Conservation (phyloP, 1,140 invertebrate genomes). For the Drosophila varians region DNA sequence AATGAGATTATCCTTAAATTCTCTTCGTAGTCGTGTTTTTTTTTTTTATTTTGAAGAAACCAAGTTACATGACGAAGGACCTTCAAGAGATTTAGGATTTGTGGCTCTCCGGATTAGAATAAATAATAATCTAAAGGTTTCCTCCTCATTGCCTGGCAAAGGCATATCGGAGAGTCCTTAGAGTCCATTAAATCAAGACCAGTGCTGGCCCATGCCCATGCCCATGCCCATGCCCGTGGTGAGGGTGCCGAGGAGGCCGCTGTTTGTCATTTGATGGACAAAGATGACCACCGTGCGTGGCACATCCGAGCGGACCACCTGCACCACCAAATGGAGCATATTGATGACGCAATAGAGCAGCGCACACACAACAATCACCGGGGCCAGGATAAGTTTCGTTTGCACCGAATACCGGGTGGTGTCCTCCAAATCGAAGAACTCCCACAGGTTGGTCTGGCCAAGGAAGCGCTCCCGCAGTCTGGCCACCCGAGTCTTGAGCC, state of each 20-base stretch:
- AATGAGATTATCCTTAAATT: too few species aligned
- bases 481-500: conserved; percentile 54
- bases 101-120: neutral
- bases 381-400: conserved; percentile 58
- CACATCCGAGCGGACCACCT: conserved; percentile 61
- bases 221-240: neutral
- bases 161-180: too few species aligned
- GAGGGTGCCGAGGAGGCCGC: conserved; percentile 26
- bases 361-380: conserved; percentile 46
- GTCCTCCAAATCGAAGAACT: conserved; percentile 71
- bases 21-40: too few species aligned
- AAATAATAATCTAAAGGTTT: neutral
- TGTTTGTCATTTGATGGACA: conserved; percentile 44
- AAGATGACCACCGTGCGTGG: conserved; percentile 59
- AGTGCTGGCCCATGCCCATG: neutral
- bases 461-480: conserved; percentile 53
- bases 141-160: too few species aligned
- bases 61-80: neutral
- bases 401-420: conserved; percentile 44
- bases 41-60: neutral
- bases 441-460: conserved; percentile 52
- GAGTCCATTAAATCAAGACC: too few species aligned
- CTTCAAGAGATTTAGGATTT: neutral
- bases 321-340: conserved; percentile 46
- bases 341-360: conserved; percentile 59